Evolutionary conservation across 1,140 invertebrate genomes (phyloP).

Genomic region (Macrostomum lignano): DNA sequence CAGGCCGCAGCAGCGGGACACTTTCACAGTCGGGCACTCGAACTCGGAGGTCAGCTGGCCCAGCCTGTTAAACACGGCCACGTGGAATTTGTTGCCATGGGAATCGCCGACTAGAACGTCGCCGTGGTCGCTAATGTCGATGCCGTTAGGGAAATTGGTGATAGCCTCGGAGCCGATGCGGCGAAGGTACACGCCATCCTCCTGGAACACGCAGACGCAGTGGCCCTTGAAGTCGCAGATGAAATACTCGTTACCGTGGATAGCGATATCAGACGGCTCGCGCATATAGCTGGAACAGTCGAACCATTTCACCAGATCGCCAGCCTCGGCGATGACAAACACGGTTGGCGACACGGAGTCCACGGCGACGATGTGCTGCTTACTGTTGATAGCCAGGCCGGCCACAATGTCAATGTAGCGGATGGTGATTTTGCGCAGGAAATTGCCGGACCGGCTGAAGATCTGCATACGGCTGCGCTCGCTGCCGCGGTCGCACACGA

Average conservation of each 20-base stretch:
- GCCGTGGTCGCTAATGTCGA: slow-evolving; percentile 76
- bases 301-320: slow-evolving; percentile 67
- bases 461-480: slow-evolving; percentile 85
- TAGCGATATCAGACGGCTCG: slow-evolving; percentile 78
- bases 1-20: slow-evolving; percentile 75
- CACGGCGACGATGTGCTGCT: slow-evolving; percentile 59
- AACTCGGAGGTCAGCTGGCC: slow-evolving; percentile 62
- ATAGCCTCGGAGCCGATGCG: slow-evolving; percentile 74
- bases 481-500: slow-evolving; percentile 78
- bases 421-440: slow-evolving; percentile 64
- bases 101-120: slow-evolving; percentile 83
- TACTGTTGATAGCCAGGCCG: slow-evolving; percentile 59
- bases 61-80: slow-evolving; percentile 57
- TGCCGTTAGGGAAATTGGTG: slow-evolving; percentile 84
- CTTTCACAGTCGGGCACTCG: slow-evolving; percentile 80
- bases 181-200: slow-evolving; percentile 57
- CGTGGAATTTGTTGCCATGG: slow-evolving; percentile 82
- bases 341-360: slow-evolving; percentile 81
- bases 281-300: slow-evolving; percentile 84
- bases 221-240: slow-evolving; percentile 92
- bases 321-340: slow-evolving; percentile 63
- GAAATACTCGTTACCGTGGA: slow-evolving; percentile 70
- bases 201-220: slow-evolving; percentile 73
- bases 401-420: slow-evolving; percentile 88
- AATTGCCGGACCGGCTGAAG: slow-evolving; percentile 35